Evolutionary conservation across 2,797 vertebrate species (phyloP).

Genomic region (Gymnothorax reevesii): DNA sequence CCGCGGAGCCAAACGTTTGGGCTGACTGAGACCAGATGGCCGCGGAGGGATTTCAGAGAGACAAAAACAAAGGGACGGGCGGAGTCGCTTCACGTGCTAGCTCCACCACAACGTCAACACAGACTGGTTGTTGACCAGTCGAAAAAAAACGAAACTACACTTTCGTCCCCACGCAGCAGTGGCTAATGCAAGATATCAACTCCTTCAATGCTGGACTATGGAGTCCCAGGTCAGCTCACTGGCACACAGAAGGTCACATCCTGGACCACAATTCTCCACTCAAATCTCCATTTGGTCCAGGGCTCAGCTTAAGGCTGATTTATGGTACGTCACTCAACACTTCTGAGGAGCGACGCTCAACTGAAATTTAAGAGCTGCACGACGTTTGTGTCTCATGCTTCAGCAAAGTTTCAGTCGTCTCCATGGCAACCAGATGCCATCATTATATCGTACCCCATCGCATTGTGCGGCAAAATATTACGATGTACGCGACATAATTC

Average conservation of each 20-base stretch:
- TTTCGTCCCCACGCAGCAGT: background rate
- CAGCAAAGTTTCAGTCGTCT: too few relatives aligned
- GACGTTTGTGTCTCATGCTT: too few relatives aligned
- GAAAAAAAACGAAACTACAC: background rate
- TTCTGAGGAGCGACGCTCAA: too few relatives aligned
- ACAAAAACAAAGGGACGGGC: background rate
- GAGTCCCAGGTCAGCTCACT: background rate
- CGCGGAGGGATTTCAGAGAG: background rate
- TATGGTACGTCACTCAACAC: too few relatives aligned
- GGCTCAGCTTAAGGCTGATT: too few relatives aligned
- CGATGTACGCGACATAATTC: too few relatives aligned
- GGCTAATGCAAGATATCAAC: background rate
- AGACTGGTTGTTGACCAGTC: background rate
- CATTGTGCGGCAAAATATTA: too few relatives aligned
- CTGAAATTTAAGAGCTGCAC: too few relatives aligned
- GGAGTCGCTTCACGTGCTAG: background rate
- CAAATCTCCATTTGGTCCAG: too few relatives aligned
- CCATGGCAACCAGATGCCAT: too few relatives aligned
- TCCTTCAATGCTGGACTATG: background rate
- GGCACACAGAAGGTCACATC: background rate
- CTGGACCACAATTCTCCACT: too few relatives aligned
- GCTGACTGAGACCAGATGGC: background rate
- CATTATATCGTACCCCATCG: too few relatives aligned
- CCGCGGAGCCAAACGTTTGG: background rate
- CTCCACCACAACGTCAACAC: background rate